phyloP scores from a whole-genome alignment of 35 echinoderm and acorn worm genomes.

The Ptychodera flava region DNA sequence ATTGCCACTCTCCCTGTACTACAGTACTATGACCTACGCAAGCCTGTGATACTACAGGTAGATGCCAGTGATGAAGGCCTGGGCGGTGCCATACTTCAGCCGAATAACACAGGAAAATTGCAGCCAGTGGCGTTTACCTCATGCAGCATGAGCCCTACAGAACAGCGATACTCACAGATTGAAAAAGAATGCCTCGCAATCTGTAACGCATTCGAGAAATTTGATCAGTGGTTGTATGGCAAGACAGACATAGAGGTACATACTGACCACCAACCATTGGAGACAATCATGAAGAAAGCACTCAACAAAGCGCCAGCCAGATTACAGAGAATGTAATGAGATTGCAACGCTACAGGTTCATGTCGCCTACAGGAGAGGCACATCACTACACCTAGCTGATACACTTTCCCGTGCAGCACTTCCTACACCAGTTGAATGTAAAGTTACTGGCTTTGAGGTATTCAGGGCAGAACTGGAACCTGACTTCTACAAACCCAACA shows the following conservation, averaged over 20 bases:
- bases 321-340: conserved; percentile 17
- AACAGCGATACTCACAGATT: conserved; percentile 66
- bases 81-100: conserved; percentile 36
- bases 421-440: background rate
- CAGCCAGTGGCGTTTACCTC: conserved; percentile 57
- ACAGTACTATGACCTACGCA: conserved; percentile 26
- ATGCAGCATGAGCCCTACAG: conserved; percentile 32
- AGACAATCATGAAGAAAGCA: conserved; percentile 36
- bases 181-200: conserved; percentile 44
- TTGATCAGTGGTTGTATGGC: conserved; percentile 52
- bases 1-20: conserved; percentile 31
- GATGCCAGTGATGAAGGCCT: conserved; percentile 33
- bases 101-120: conserved; percentile 37
- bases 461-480: background rate
- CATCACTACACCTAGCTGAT: conserved; percentile 1
- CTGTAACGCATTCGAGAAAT: conserved; percentile 40
- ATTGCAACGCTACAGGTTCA: conserved; percentile 5
- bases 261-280: conserved; percentile 27
- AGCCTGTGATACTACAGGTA: conserved; percentile 25
- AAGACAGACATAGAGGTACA: background rate
- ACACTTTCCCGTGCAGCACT: background rate
- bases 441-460: background rate
- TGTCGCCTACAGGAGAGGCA: background rate
- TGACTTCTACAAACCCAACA: background rate
- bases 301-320: background rate